Base-by-base conservation (phyloP, 2,797 vertebrate species). In the Spondyliosoma cantharus region DNA sequence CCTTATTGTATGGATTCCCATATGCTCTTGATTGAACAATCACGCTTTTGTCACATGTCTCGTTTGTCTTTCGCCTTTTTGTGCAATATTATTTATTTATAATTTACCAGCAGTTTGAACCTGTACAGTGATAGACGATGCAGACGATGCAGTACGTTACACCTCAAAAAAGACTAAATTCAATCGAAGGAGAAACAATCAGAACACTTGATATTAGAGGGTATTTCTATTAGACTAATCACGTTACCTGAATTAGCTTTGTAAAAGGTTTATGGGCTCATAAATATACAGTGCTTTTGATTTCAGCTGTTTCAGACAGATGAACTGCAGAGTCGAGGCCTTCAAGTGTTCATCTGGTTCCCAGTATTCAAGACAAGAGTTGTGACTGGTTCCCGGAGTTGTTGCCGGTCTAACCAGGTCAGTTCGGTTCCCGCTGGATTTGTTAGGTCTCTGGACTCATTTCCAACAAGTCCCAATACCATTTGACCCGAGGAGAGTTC, bases 1-100 rank as follows among this genome's bases (percentile, higher is more conserved):
- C 93, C 93, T 95, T 93, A 95, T 85, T 74, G 87, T 90, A 81
- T 82, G 70, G 80, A 90, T 79, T 85, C 87, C 82, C 86, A 83
- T 71, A 72, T 82, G 83, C 89, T 91, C 85, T 82, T 86, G 87
- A 87, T 56, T 80, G 78, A 86, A 82, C 77, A 82, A 80, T 81
- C 74, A 45, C 16, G 81, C 86, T 87, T 89, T 78, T 73, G 62
- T 81, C 53, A 48, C 22, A 7, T 17, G 32, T 78, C 58, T 78
- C 5, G 19, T 57, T 11, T 60, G 63, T 87, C 71, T 78, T 32
- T 57, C 42, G 75, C 74, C 74, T 83, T 89, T 80, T 54, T 80
- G 82, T 89, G 80, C 69, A 63, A 64, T 80, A 50, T 80, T 58
- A 69, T 54, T 22, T 2, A 74, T 57, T 37, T 42, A 64, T 67